Conservation (phyloP, 1,140 invertebrate genomes). For the Leptopilina clavipes region DNA sequence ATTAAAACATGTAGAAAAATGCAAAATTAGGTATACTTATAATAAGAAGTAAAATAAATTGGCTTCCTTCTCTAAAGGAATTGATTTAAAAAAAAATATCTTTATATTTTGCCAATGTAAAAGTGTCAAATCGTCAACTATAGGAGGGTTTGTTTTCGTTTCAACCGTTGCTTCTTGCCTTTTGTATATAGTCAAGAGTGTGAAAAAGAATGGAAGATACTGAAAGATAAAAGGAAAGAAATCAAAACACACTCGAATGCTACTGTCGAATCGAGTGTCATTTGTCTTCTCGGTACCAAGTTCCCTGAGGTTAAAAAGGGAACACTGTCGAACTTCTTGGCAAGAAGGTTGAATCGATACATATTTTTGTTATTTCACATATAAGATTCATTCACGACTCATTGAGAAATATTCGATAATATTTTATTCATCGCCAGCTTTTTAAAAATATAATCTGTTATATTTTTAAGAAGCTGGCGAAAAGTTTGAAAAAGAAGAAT, state of each 20-base stretch:
- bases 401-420: too few species aligned
- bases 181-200: constrained; percentile 1
- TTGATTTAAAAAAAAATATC: neutral
- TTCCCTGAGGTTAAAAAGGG: constrained; percentile 46
- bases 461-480: too few species aligned
- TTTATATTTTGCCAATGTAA: neutral
- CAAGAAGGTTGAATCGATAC: neutral
- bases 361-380: neutral
- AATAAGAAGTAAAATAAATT: too few species aligned
- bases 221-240: constrained; percentile 49
- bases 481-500: too few species aligned
- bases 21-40: too few species aligned
- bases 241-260: constrained; percentile 61
- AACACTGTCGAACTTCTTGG: constrained; percentile 12
- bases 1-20: too few species aligned
- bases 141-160: neutral
- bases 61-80: too few species aligned
- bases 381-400: too few species aligned
- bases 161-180: neutral
- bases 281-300: constrained; percentile 61
- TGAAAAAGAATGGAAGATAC: neutral
- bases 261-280: constrained; percentile 67
- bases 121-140: neutral
- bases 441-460: too few species aligned
- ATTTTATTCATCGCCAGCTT: too few species aligned